Conservation (phyloP, 1,140 invertebrate genomes). For the Lepidurus packardi region DNA sequence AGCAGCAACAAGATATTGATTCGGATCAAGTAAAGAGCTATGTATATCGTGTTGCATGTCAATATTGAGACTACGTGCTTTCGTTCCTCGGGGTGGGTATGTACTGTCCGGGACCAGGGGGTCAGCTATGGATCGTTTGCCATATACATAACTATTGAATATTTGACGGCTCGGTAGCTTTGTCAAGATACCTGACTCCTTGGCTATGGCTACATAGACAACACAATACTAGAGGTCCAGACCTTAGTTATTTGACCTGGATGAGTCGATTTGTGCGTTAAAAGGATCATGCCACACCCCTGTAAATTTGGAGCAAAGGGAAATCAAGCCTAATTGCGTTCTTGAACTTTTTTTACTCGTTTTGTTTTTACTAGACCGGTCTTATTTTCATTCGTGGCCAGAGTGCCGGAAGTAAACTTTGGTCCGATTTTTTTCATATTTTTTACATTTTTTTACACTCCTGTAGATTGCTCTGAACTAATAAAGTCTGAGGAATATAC, state of each 20-base stretch:
- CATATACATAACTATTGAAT: neutral
- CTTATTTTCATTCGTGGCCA: too few relatives aligned
- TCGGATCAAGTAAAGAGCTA: neutral
- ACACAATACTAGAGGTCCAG: neutral
- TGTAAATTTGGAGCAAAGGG: too few relatives aligned
- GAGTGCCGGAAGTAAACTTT: too few relatives aligned
- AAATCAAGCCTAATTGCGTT: too few relatives aligned
- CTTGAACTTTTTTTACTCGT: too few relatives aligned
- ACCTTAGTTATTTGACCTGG: too few relatives aligned
- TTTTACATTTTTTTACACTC: neutral
- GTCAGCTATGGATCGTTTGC: neutral
- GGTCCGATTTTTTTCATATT: too few relatives aligned
- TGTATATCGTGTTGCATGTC: constrained; percentile 18
- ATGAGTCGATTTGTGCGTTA: too few relatives aligned
- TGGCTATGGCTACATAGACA: neutral
- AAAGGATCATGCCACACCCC: too few relatives aligned
- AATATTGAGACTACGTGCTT: constrained; percentile 17
- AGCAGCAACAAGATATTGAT: neutral
- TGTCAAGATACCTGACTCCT: neutral
- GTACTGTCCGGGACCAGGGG: neutral
- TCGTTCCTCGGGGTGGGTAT: neutral
- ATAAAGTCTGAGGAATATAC: neutral
- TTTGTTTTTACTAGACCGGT: too few relatives aligned
- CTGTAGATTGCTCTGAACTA: neutral
- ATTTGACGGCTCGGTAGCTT: neutral